Base-by-base conservation (phyloP, 2,888 invertebrate species). In the Hymenopus coronatus region DNA sequence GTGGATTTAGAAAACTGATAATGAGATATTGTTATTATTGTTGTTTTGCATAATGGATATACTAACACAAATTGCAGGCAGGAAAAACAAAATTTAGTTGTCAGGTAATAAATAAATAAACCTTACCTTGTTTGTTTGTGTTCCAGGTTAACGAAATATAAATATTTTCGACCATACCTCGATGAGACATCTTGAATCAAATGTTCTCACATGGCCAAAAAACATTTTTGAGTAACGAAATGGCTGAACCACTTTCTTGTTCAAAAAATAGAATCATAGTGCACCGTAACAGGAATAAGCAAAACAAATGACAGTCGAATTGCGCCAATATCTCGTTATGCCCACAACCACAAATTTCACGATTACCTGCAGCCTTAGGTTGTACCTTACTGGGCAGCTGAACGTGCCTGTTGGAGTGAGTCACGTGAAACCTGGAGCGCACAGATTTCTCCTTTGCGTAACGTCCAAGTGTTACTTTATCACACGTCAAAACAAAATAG, bases 201-300 rank as follows among this genome's bases (percentile, higher is more conserved):
- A 20, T 4, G 20, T 70, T 70, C 20, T 20, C 54, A 70, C 54
- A 20, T 70, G 54, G 6, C 9, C 20, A 70, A 70, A 70, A 4
- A 20, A 14, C 25, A 14, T 70, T 3, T 70, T 3, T 25, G 20
- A 25, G 3, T 70, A 20, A 70, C 54, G 54, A 70, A 25, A 25
- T 70, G 20, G 20, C 54, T 70, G 20, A 70, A 70, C 54, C 54
- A 70, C 54, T 6, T 70, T 70, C 20, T 20, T 20, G 54, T 70
- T 70, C 25, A 87, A 87, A 87, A 27, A 30, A 40, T n/a, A 40
- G 87, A 87, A n/a, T 82, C 87, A 87, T 87, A 25, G 40, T 87
- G 87, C 87, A 87, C 87, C 82, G 82, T 28, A 87, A 82, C 82
- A 30, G 40, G 82, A 87, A 87, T 82, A 87, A 87, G 82, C 87